Percentiles rank a stretch among this genome's conserved stretches.
Conservation (phyloP, 2,888 invertebrate species). For the Molorchus minor region DNA sequence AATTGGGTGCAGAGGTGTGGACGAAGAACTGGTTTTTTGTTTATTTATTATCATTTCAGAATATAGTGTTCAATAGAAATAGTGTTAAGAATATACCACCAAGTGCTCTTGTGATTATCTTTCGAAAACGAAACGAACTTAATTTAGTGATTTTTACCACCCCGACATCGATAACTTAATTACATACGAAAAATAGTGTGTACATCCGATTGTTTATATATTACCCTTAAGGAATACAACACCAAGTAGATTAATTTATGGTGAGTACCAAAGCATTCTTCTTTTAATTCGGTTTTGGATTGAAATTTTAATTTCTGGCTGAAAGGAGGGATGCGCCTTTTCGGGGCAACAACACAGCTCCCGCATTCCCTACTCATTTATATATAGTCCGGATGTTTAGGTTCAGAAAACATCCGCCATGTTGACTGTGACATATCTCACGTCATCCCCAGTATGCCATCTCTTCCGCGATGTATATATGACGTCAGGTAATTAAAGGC, state of each 20-base stretch:
- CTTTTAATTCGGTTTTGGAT: not conserved
- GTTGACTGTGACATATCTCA: constrained; percentile 62
- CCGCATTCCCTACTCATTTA: constrained; percentile 18
- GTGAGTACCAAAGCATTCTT: too few relatives aligned
- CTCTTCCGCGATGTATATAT: constrained; percentile 50
- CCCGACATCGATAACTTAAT: constrained; percentile 31
- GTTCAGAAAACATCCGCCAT: constrained; percentile 61
- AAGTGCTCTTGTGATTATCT: constrained; percentile 47
- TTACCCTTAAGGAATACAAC: constrained; percentile 13
- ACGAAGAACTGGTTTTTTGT: constrained; percentile 57
- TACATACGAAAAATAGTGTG: constrained; percentile 17
- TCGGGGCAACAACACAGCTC: constrained; percentile 23
- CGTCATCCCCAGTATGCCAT: constrained; percentile 56
- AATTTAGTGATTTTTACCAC: constrained; percentile 31
- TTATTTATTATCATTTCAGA: constrained; percentile 59
- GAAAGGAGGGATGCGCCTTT: constrained; percentile 21
- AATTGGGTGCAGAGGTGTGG: constrained; percentile 55
- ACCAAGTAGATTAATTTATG: not conserved
- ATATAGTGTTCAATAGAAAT: constrained; percentile 41
- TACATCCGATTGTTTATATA: constrained; percentile 6
- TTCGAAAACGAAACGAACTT: constrained; percentile 29
- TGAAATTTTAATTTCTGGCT: not conserved
- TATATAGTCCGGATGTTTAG: constrained; percentile 53
- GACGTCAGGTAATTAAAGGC: constrained; percentile 57
- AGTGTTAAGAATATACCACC: constrained; percentile 46